Base-by-base conservation (phyloP, 2,888 invertebrate species). In the Polymixis flavicincta region DNA sequence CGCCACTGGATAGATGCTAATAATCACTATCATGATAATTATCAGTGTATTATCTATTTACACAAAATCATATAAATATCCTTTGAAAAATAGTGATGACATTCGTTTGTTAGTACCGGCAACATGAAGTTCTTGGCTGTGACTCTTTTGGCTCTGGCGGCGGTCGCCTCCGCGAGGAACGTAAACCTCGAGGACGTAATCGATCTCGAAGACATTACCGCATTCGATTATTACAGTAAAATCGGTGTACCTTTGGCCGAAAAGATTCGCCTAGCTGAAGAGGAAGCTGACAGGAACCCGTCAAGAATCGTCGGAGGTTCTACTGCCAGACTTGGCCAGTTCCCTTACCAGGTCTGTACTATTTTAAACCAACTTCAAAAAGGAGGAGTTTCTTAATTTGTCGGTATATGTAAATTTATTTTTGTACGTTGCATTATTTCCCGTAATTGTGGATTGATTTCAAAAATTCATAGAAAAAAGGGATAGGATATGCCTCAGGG, bases 231-330 rank as follows among this genome's bases (percentile, higher is more conserved):
- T 64, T 74, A 87, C 45, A 54, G 68, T 37, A 88, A 80, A 78
- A 42, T 85, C 55, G 90, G 85, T 66, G 78, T 85, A n/a, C 89
- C 89, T 28, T 67, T 85, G 48, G 90, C 88, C 14, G 82, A 86
- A 2, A 78, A 67, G 59, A 88, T 90, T 48, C 84, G 80, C 25
- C 65, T 85, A 79, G 81, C 74, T 25, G 81, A 82, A 50, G 85
- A 85, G 67, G 81, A 83, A 55, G 69, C 48, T 2, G 17, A 28
- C 25, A 72, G 48, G 45, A 28, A 82, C 17, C 69, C 77, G 7
- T 55, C 82, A 22, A 87, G 88, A 71, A 90, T 90, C 14, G 84
- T 88, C 2, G 90, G 89, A 14, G 90, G 90, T 8, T 60, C 74
- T 2, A 13, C 75, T 6, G 55, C 88, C n/a, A 32, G 55, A 0